Conservation (phyloP, 2,888 invertebrate genomes). For the Apodemia hepburni region DNA sequence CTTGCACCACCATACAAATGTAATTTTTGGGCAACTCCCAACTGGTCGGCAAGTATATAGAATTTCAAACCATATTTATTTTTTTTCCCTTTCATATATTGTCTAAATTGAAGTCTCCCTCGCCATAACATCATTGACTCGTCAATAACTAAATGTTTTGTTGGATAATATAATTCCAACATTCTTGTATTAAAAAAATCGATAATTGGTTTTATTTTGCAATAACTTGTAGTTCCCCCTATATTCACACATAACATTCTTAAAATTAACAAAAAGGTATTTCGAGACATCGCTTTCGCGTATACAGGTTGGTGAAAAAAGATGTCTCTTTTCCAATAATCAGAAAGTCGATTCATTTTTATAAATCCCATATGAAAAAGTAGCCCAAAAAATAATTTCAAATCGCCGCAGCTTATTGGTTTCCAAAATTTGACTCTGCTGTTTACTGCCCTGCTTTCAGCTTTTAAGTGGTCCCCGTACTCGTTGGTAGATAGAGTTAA, state of each 20-base stretch:
- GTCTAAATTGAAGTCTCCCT: conserved; percentile 30
- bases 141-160: conserved; percentile 25
- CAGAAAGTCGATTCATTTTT: neutral
- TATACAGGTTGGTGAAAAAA: neutral
- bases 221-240: conserved; percentile 23
- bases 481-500: conserved; percentile 9
- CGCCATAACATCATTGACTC: conserved; percentile 32
- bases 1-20: conserved; percentile 28
- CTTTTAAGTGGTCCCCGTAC: conserved; percentile 5
- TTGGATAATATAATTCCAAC: conserved; percentile 25
- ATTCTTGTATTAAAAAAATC: conserved; percentile 28
- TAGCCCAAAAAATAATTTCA: neutral
- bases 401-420: neutral
- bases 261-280: conserved; percentile 6
- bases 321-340: conserved; percentile 1
- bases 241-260: conserved; percentile 24
- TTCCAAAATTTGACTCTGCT: conserved; percentile 7
- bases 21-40: conserved; percentile 30
- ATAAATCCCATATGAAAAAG: conserved; percentile 4
- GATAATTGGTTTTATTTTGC: conserved; percentile 27
- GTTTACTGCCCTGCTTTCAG: conserved; percentile 8
- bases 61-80: conserved; percentile 33
- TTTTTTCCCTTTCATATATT: conserved; percentile 31
- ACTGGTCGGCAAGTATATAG: conserved; percentile 31
- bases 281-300: neutral